Conservation (phyloP, 1,140 invertebrate species). For the Tetramorium alpestre region DNA sequence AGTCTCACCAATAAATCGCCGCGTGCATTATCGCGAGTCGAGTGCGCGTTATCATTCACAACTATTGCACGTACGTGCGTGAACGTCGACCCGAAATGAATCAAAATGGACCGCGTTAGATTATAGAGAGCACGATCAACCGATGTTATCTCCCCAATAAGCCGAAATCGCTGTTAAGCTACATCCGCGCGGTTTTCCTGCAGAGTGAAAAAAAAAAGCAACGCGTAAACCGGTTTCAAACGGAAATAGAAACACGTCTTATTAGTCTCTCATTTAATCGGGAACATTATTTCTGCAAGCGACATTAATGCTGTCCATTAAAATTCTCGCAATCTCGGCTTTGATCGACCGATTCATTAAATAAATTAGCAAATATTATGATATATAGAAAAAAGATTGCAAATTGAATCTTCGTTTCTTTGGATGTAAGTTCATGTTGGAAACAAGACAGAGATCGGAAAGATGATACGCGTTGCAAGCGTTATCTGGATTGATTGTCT, state of each 20-base stretch:
- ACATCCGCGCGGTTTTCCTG: not conserved
- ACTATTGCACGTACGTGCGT: constrained; percentile 4
- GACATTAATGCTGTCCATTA: not conserved
- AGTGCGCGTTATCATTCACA: constrained; percentile 24
- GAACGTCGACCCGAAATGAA: not conserved
- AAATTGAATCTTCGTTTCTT: not conserved
- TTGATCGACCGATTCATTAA: not conserved
- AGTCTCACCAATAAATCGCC: constrained; percentile 25
- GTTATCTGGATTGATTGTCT: constrained; percentile 43
- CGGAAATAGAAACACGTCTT: no score
- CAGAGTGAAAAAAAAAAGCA: not conserved
- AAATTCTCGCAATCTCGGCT: not conserved
- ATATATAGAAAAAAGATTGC: not conserved
- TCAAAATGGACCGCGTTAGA: constrained; percentile 34
- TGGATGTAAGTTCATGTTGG: not conserved
- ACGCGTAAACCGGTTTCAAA: not conserved
- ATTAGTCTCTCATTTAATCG: not conserved
- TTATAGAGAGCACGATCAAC: constrained; percentile 8
- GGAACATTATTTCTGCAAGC: not conserved
- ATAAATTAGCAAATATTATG: not conserved
- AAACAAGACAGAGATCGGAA: not conserved
- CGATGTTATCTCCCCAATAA: constrained; percentile 30
- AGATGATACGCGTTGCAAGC: constrained; percentile 4
- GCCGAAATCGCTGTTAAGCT: not conserved
- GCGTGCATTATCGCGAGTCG: constrained; percentile 35